Conservation (phyloP, 2,888 invertebrate species). For the Leptopilina drosophilae region DNA sequence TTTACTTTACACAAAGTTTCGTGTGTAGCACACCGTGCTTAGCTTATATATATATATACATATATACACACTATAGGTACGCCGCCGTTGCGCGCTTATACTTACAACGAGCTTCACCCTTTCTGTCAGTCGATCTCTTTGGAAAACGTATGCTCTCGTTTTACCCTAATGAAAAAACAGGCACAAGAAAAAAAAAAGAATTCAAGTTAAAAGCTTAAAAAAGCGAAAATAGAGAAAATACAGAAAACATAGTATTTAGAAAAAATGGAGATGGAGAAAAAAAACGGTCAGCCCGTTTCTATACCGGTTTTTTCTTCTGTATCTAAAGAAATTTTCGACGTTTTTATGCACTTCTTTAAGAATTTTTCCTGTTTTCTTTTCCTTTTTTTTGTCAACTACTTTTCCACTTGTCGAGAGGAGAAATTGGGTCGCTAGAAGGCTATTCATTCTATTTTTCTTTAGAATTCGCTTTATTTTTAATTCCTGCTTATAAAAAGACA, state of each 20-base stretch:
- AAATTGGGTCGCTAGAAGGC: not conserved
- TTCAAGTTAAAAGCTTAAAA: constrained; percentile 2
- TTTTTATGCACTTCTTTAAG: not conserved
- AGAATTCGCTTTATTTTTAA: too few relatives aligned
- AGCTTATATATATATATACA: constrained; percentile 3
- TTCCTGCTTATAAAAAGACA: too few relatives aligned
- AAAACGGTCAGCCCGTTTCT: not conserved
- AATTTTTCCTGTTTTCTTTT: not conserved
- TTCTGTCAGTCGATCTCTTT: constrained; percentile 15
- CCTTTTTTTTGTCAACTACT: not conserved
- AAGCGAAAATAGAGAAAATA: too few relatives aligned
- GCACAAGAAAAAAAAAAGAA: too few relatives aligned
- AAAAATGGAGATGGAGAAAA: not conserved
- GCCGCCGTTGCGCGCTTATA: constrained; percentile 44
- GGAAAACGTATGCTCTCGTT: not conserved
- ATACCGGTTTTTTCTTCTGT: not conserved
- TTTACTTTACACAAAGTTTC: constrained; percentile 71
- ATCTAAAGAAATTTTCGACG: not conserved
- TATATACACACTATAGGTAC: too few relatives aligned
- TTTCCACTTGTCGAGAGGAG: not conserved
- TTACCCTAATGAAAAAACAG: not conserved
- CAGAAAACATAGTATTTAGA: not conserved
- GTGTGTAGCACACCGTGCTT: constrained; percentile 52
- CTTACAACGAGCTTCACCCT: constrained; percentile 27
- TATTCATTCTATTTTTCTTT: too few relatives aligned